A percentile compares a stretch with the other conserved stretches of the same genome.
These are phyloP conservation scores for Pica pica DNA, from an alignment of 2,113 vertebrate genomes.

Conservation along the genomic window DNA sequence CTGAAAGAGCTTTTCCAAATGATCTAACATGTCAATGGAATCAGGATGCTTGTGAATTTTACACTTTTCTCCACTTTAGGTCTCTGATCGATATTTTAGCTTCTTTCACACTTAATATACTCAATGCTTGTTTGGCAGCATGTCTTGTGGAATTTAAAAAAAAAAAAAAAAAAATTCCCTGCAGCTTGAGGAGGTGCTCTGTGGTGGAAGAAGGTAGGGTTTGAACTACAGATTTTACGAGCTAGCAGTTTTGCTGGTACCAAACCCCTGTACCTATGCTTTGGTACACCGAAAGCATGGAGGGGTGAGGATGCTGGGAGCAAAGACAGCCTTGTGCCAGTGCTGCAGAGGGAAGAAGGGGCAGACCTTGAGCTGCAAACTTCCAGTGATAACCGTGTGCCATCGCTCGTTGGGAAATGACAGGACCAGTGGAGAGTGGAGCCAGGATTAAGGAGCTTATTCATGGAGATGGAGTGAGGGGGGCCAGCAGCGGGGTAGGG, in stretches of 20 bases:
- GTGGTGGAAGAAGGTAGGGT: not conserved
- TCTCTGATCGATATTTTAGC: conserved; percentile 11
- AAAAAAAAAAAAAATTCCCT: not conserved
- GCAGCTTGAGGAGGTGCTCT: not conserved
- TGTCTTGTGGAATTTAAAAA: not conserved
- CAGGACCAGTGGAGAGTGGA: conserved; percentile 49
- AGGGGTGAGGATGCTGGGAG: not conserved
- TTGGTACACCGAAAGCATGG: rapidly evolving
- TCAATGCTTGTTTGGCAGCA: not conserved
- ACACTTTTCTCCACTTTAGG: not conserved
- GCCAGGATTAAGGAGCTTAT: conserved; percentile 66
- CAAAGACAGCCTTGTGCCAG: not conserved
- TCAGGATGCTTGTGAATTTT: not conserved
- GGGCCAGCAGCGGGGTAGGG: not conserved
- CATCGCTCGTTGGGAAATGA: conserved; percentile 17
- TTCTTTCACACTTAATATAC: conserved; percentile 10
- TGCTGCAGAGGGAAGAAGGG: not conserved
- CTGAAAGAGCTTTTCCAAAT: conserved; percentile 12
- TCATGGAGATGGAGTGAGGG: conserved; percentile 25
- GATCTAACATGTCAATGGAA: not conserved
- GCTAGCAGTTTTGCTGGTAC: not conserved
- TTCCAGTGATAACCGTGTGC: conserved; percentile 8
- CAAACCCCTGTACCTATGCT: not conserved
- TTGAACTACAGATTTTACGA: not conserved
- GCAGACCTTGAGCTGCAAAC: not conserved